These are phyloP conservation scores for Xerus inauris DNA, from an alignment of 2,113 vertebrate genomes.

Conservation along the genomic window DNA sequence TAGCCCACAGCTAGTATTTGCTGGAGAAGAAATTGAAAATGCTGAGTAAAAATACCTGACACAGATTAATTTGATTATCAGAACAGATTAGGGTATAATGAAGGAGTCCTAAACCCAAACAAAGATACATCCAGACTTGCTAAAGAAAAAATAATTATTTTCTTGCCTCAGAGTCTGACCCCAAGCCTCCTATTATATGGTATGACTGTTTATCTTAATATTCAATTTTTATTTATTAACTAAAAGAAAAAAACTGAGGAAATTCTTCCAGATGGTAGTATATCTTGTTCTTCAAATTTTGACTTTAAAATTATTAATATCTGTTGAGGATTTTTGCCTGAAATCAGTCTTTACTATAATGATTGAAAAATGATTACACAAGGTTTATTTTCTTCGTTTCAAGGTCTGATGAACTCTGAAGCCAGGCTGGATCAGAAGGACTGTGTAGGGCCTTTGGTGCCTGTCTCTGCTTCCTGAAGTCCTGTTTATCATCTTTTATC, in stretches of 20 bases:
- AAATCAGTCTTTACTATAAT: background rate
- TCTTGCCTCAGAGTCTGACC: background rate
- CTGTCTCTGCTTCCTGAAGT: too few relatives aligned
- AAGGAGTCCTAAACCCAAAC: background rate
- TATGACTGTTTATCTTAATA: background rate
- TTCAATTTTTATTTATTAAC: background rate
- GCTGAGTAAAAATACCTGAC: background rate
- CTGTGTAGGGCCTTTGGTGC: too few relatives aligned
- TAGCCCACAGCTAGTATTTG: slow-evolving; percentile 98
- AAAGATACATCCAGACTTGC: background rate
- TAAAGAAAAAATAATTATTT: background rate
- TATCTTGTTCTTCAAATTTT: background rate
- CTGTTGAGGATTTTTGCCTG: background rate
- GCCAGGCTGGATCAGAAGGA: too few relatives aligned
- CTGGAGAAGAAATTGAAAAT: slow-evolving; percentile 82
- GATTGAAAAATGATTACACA: background rate
- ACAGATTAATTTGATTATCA: background rate
- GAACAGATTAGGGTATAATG: background rate
- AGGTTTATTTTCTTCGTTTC: too few relatives aligned
- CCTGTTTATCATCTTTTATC: background rate
- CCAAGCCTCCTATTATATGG: background rate
- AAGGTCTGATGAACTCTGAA: too few relatives aligned
- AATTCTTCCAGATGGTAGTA: background rate
- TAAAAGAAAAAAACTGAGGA: background rate
- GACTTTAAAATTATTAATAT: background rate